A percentile compares a stretch with the other conserved stretches of the same genome.
Conservation (phyloP, 2,113 vertebrate species). For the Planiliza haematocheilus region DNA sequence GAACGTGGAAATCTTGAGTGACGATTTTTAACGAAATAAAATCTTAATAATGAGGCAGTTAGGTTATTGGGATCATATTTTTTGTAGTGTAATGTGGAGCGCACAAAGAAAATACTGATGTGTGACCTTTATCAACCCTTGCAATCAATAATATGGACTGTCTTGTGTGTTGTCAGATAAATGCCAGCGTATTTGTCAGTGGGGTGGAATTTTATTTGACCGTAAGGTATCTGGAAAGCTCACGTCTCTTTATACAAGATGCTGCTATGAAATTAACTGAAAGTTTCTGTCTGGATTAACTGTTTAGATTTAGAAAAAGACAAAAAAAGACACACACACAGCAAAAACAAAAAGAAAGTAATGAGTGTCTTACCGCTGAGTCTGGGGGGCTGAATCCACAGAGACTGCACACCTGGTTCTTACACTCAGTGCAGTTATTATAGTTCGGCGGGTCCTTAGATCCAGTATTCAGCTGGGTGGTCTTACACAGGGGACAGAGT, state of each 20-base stretch:
- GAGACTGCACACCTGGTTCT: slow-evolving; percentile 93
- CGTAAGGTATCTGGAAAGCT: slow-evolving; percentile 1
- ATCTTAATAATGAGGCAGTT: too few species aligned
- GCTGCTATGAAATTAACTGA: background rate
- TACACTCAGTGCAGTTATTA: slow-evolving; percentile 94
- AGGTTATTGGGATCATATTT: background rate
- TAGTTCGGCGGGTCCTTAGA: slow-evolving; percentile 91
- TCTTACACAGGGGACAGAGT: slow-evolving; percentile 93
- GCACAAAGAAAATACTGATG: background rate
- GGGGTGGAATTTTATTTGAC: too few species aligned
- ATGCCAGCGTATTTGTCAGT: slow-evolving; percentile 6
- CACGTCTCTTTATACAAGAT: background rate
- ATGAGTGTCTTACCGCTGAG: slow-evolving; percentile 78
- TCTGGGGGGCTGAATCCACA: slow-evolving; percentile 96
- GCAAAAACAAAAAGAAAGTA: background rate
- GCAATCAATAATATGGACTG: slow-evolving; percentile 11
- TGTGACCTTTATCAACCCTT: slow-evolving; percentile 12
- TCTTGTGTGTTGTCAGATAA: slow-evolving; percentile 16
- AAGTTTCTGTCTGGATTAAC: background rate
- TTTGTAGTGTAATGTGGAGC: background rate
- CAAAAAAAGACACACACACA: background rate
- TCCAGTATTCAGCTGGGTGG: slow-evolving; percentile 89
- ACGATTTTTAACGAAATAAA: too few species aligned
- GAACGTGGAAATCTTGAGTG: background rate
- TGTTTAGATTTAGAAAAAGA: background rate